Evolutionary conservation across 2,888 invertebrate genomes (phyloP).

Genomic region (Caenorhabditis becei): DNA sequence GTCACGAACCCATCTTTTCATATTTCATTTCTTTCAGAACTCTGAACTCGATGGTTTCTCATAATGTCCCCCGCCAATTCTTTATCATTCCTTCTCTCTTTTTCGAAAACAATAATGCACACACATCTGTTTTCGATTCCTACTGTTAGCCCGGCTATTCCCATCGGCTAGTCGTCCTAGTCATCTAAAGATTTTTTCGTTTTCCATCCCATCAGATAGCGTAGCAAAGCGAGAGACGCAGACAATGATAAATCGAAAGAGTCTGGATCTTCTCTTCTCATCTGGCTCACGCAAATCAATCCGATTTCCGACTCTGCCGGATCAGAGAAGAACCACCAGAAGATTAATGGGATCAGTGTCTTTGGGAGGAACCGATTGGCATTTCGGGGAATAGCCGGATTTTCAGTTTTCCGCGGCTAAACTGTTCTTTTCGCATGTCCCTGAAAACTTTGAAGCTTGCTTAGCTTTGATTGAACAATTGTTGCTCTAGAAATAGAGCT

Average conservation of each 20-base stretch:
- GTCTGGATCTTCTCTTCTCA: not conserved
- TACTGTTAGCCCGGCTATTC: not conserved
- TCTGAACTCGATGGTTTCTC: not conserved
- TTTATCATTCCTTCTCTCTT: not conserved
- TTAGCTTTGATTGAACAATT: too few species aligned
- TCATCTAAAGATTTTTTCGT: too few species aligned
- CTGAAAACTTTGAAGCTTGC: too few species aligned
- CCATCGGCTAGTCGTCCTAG: not conserved
- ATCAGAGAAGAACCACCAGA: not conserved
- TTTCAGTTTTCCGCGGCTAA: not conserved
- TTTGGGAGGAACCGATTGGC: not conserved
- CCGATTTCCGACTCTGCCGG: not conserved
- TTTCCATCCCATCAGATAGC: not conserved
- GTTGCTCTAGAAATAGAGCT: too few species aligned
- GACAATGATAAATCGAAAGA: constrained; percentile 3
- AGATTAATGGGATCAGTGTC: constrained; percentile 5
- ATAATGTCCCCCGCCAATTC: not conserved
- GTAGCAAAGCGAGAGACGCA: not conserved
- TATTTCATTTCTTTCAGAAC: not conserved
- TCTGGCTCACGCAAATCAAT: constrained; percentile 1
- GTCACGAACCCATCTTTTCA: constrained; percentile 1
- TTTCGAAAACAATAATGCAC: not conserved
- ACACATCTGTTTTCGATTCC: not conserved
- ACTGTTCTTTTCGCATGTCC: too few species aligned
- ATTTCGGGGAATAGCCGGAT: not conserved